A percentile compares a stretch with the other conserved stretches of the same genome.
phyloP scores from a whole-genome alignment of 2,113 vertebrate species.

The Castor canadensis region DNA sequence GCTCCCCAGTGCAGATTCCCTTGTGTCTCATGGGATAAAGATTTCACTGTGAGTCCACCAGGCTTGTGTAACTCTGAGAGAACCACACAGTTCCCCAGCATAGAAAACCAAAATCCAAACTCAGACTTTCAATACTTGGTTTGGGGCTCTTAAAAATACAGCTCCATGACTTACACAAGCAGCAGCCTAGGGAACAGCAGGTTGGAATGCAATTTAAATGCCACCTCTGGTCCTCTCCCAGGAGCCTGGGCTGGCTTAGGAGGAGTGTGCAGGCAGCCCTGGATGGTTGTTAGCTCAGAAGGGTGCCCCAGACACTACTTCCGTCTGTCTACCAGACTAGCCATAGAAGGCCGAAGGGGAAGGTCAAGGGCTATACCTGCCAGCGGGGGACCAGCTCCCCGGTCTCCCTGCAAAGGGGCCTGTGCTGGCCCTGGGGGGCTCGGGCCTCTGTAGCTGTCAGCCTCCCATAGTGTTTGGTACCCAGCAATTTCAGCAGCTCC shows the following conservation, averaged over 20 bases:
- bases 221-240: not conserved
- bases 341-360: not conserved
- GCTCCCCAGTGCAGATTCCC: not conserved
- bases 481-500: slow-evolving; percentile 88
- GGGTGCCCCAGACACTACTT: not conserved
- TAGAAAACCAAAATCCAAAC: slow-evolving; percentile 41
- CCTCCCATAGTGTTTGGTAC: slow-evolving; percentile 90
- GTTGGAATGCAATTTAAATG: not conserved
- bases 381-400: slow-evolving; percentile 79
- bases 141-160: slow-evolving; percentile 15
- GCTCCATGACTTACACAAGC: not conserved
- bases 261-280: not conserved
- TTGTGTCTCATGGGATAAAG: not conserved
- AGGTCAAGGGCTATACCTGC: slow-evolving; percentile 81
- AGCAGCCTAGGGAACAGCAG: not conserved
- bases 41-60: slow-evolving; percentile 1
- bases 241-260: not conserved
- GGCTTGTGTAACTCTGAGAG: not conserved
- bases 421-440: slow-evolving; percentile 78
- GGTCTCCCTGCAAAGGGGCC: slow-evolving; percentile 71
- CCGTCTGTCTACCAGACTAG: not conserved
- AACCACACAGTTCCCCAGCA: not conserved
- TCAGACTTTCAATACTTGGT: not conserved
- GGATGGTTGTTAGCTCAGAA: not conserved
- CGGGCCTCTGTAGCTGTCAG: slow-evolving; percentile 86